Base-by-base conservation (phyloP, 2,113 vertebrate genomes). In the Marmota flaviventris region DNA sequence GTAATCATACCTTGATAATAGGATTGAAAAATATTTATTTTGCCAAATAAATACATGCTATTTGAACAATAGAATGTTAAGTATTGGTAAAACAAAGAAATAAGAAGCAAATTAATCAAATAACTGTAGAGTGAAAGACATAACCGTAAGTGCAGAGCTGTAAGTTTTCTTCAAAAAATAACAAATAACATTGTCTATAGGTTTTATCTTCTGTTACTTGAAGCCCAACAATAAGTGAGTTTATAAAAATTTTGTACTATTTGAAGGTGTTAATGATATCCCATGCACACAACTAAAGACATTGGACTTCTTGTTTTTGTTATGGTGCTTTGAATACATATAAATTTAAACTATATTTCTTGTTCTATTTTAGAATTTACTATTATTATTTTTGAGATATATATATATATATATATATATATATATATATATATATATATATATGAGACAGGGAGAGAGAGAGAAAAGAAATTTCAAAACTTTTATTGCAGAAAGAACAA, bases 121-220 rank as follows among this genome's bases (percentile, higher is more conserved):
- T 51, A 75, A 48, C 5, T 93, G 73, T 25, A 89, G 27, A 89
- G 27, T 75, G n/a, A 83, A 89, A 86, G 27, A 13, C 69, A 63
- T 53, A 92, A 61, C 27, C 25, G 48, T 13, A 34, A 20, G 34
- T 42, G 3, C 25, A 91, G 14, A 89, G 12, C 51, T 78, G 34
- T 58, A 89, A 67, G 85, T 92, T 82, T 65, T 67, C 65, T 94
- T 91, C 93, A 90, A 45, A 76, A 34, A 90, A 91, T 25, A 89
- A 70, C 84, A 20, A 11, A 63, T 78, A 32, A 5, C 32, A 58
- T 27, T 81, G n/a, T 73, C 42, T 34, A 2, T 32, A 83, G n/a
- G 10, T 89, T 90, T 93, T 65, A 70, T 32, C n/a, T 18, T 70
- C 9, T 76, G 4, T 96, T 95, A 77, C 39, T 17, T 85, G 32